phyloP scores from a whole-genome alignment of 2,888 invertebrate genomes.

The Heliconius charithonia region DNA sequence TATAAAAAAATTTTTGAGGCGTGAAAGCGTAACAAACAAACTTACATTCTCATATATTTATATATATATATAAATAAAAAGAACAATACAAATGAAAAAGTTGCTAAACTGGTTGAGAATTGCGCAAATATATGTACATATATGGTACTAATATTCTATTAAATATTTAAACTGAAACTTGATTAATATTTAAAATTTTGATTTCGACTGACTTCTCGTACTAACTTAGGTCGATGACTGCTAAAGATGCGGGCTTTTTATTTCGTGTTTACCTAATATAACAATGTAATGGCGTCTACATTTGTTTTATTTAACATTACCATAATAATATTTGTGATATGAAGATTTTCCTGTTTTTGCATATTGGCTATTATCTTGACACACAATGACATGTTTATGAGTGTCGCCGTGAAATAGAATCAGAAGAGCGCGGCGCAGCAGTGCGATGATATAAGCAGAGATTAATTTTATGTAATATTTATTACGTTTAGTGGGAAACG shows the following conservation, averaged over 20 bases:
- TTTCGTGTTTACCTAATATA: constrained; percentile 42
- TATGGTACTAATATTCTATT: not conserved
- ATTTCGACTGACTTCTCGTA: constrained; percentile 31
- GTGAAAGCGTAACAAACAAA: too few relatives aligned
- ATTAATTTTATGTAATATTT: not conserved
- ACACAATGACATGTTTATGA: constrained; percentile 9
- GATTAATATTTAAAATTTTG: constrained; percentile 16
- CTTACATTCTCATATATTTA: too few relatives aligned
- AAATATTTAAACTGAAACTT: not conserved
- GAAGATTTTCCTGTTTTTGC: constrained; percentile 33
- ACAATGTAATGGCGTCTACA: constrained; percentile 25
- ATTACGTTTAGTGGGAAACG: not conserved
- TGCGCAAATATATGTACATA: not conserved
- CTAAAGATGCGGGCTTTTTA: constrained; percentile 55
- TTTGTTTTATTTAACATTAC: constrained; percentile 18
- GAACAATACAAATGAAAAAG: not conserved
- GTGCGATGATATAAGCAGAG: not conserved
- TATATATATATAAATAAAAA: too few relatives aligned
- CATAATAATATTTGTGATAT: constrained; percentile 18
- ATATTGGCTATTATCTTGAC: constrained; percentile 16
- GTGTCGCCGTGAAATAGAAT: not conserved
- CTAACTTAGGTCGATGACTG: constrained; percentile 48
- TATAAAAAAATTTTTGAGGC: too few relatives aligned
- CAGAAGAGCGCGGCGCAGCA: not conserved
- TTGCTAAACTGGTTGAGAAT: not conserved